Base-by-base conservation (phyloP, 92 coral and sea anemone genomes). In the Metridium senile region DNA sequence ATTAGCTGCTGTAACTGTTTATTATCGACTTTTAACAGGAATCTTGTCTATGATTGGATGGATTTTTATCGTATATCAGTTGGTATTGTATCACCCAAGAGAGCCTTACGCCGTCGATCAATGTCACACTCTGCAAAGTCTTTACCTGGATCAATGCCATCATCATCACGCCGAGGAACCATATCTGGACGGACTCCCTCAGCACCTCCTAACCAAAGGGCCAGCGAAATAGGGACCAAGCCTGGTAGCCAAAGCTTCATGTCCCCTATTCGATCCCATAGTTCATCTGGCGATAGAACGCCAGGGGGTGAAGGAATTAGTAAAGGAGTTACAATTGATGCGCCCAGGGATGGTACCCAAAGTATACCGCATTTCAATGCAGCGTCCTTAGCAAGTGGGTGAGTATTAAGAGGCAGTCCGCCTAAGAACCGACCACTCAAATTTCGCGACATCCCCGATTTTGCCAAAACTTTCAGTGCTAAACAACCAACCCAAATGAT, bases 41-140 rank as follows among this genome's bases (percentile, higher is more conserved):
- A 84, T 62, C 71, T 95, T 33, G 90, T 90, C 21, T 95, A 70
- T 70, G 99, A 95, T 20, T 95, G 99, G 99, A 95, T 95, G 99
- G 97, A 95, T 17, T 90, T 90, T 27, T 95, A 95, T 66, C 92
- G 99, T 30, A 82, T 89, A 43, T 87, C 97, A 34, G 97, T 90
- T 28, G 99, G 99, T 0, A 95, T 92, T 7, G 79, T 85, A 6
- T 94, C 97, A 33, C 53, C 89, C n/a, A 73, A 84, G 18, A 87
- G 87, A 21, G 81, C 90, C 39, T 77, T 74, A 23, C 90, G 88
- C 46, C 89, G 95, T 43, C 99, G 97, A 10, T 62, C 89, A 1
- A 79, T 82, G 66, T 78, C 96, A 11, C 92, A 78, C 61, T 95
- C 99, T 9, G 99, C 99, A 0, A 86, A 84, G 21, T 95, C 99